Evolutionary conservation across 2,797 vertebrate species (phyloP), one percentile per base, ranked within the genome.

Genomic region (Antennarius maculatus): DNA sequence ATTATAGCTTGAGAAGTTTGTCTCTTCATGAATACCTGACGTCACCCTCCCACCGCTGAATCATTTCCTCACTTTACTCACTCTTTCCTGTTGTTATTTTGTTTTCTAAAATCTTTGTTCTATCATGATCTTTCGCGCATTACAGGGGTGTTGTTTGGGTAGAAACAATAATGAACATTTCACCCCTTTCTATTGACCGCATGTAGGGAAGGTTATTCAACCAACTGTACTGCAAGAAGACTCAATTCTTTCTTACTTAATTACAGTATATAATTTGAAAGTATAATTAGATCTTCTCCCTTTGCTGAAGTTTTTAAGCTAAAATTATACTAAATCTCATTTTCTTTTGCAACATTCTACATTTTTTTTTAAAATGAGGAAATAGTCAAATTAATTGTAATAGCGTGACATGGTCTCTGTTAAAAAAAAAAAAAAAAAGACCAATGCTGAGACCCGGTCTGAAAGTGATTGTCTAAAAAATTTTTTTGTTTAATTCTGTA

Each of bases 11-110:
- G 34, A 60, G n/a, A 54, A 55, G 56, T 65, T 52, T 60, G 42
- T 51, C 23, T 61, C 41, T 15, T 48, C 34, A 0, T 52, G 37
- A 45, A 64, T 60, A 80, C 66, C 71, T 72, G 75, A 72, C 66
- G 69, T 86, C 78, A 72, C 65, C 76, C 56, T 66, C 53, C 42
- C 68, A 57, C 52, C 54, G 6, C 68, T 85, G 79, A 80, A 66
- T 84, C 77, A 85, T 61, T 79, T 59, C 58, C 78, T 64, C 74
- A 60, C 73, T 17, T 56, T 55, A 53, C 62, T 81, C 74, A 79
- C 73, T 54, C 67, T 29, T 62, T 77, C 63, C 70, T 51, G 37
- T 39, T 76, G 54, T 66, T 64, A 56, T 60, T 61, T 58, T 52
- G 45, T 72, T 73, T 68, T 53, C 57, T 8, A 43, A 62, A 53